Percentiles rank a stretch among this genome's conserved stretches.
These are phyloP conservation scores for Microtus pennsylvanicus DNA, from an alignment of 2,113 vertebrate genomes.

Conservation along the genomic window DNA sequence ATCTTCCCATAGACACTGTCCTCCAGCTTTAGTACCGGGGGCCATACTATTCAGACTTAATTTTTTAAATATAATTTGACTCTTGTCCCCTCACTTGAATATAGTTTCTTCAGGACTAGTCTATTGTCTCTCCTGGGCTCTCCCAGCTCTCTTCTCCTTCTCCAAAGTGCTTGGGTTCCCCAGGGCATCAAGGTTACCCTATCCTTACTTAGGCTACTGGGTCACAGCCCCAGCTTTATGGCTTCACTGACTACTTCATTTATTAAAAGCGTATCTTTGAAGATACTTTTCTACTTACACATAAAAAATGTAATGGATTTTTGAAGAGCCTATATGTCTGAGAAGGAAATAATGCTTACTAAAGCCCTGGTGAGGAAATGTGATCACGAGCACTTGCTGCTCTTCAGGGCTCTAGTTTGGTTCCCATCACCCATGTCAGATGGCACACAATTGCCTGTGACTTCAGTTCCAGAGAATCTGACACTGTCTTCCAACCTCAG, in stretches of 20 bases:
- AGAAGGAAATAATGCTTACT: not conserved
- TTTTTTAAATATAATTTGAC: not conserved
- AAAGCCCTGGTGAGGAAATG: not conserved
- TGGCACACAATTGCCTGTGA: not conserved
- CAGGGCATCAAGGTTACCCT: not conserved
- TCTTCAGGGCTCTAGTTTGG: not conserved
- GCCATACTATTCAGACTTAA: not conserved
- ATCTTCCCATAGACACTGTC: not conserved
- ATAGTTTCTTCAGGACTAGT: not conserved
- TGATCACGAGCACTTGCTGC: not conserved
- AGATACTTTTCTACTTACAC: not conserved
- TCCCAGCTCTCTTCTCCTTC: not conserved
- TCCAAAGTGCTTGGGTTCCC: not conserved
- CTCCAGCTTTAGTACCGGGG: not conserved
- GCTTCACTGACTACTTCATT: not conserved
- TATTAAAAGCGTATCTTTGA: not conserved
- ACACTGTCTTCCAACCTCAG: not conserved
- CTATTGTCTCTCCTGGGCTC: not conserved
- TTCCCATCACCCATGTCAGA: not conserved
- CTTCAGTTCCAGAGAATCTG: not conserved
- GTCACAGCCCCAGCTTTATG: not conserved
- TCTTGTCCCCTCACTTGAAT: not conserved
- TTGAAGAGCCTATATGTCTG: not conserved
- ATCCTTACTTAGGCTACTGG: not conserved
- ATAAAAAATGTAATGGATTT: not conserved